Evolutionary conservation across 2,113 vertebrate species (phyloP).

Genomic region (Forbesichthys agassizii): DNA sequence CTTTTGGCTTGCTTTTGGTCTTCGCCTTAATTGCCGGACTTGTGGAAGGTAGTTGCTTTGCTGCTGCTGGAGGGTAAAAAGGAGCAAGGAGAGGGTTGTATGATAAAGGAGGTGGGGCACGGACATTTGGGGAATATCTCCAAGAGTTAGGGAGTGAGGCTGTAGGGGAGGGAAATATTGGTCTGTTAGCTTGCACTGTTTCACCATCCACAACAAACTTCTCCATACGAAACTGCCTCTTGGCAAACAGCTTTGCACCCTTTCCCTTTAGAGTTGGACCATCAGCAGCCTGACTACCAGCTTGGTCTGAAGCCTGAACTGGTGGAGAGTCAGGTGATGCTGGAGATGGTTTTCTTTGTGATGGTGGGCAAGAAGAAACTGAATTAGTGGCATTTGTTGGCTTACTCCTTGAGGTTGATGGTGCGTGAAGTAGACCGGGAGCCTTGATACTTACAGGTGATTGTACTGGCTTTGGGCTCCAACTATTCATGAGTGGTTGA

Average conservation of each 20-base stretch:
- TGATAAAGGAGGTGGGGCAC: conserved; percentile 89
- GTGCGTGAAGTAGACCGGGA: conserved; percentile 54
- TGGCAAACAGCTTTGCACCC: conserved; percentile 91
- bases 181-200: conserved; percentile 84
- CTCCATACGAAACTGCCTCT: conserved; percentile 93
- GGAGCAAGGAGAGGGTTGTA: conserved; percentile 92
- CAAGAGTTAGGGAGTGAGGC: conserved; percentile 88
- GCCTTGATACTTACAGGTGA: conserved; percentile 69
- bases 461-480: conserved; percentile 58
- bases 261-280: conserved; percentile 83
- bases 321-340: conserved; percentile 61
- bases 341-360: conserved; percentile 74
- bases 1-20: conserved; percentile 78
- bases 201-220: conserved; percentile 91
- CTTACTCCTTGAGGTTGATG: conserved; percentile 70
- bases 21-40: conserved; percentile 68
- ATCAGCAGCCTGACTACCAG: conserved; percentile 68
- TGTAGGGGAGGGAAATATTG: conserved; percentile 84
- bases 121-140: conserved; percentile 96
- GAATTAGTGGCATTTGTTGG: conserved; percentile 72
- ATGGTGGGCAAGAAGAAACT: conserved; percentile 75
- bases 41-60: conserved; percentile 77
- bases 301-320: conserved; percentile 49
- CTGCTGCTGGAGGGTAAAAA: conserved; percentile 84
- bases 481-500: conserved; percentile 59